A percentile compares a stretch with the other conserved stretches of the same genome.
Evolutionary conservation across 1,140 invertebrate genomes (phyloP).

Genomic region (Eciton burchellii): DNA sequence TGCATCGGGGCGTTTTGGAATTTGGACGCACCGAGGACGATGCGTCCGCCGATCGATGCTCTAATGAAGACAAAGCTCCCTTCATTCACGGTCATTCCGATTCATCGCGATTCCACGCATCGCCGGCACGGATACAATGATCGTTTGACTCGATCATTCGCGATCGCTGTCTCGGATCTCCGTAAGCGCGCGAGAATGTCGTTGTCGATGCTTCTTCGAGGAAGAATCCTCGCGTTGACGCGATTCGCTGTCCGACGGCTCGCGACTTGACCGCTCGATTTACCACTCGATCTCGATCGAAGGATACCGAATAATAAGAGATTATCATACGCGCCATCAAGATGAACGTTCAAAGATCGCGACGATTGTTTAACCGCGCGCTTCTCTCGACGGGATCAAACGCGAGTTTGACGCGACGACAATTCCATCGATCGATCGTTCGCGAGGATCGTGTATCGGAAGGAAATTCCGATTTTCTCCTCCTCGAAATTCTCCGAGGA

Average conservation of each 20-base stretch:
- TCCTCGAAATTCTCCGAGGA: conserved; percentile 15
- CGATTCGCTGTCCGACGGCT: conserved; percentile 57
- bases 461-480: conserved; percentile 34
- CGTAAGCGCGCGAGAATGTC: too few relatives aligned
- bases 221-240: conserved; percentile 26
- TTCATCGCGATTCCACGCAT: conserved; percentile 26
- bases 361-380: neutral
- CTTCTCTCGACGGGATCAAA: conserved; percentile 19
- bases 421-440: conserved; percentile 55
- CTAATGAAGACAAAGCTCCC: conserved; percentile 69
- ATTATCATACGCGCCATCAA: conserved; percentile 20
- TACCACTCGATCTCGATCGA: conserved; percentile 41
- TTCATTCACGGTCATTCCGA: conserved; percentile 30
- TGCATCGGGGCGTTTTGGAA: conserved; percentile 49
- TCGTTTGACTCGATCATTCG: conserved; percentile 35
- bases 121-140: conserved; percentile 1
- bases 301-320: too few relatives aligned
- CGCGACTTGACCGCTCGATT: conserved; percentile 5
- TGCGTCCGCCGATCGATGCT: conserved; percentile 66
- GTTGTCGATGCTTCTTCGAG: too few relatives aligned
- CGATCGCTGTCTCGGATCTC: too few relatives aligned
- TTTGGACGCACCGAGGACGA: conserved; percentile 64
- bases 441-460: neutral
- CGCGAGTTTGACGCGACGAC: conserved; percentile 3
- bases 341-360: conserved; percentile 5